Evolutionary conservation across 1,140 invertebrate species (phyloP).

Genomic region (Cecropterus lyciades): DNA sequence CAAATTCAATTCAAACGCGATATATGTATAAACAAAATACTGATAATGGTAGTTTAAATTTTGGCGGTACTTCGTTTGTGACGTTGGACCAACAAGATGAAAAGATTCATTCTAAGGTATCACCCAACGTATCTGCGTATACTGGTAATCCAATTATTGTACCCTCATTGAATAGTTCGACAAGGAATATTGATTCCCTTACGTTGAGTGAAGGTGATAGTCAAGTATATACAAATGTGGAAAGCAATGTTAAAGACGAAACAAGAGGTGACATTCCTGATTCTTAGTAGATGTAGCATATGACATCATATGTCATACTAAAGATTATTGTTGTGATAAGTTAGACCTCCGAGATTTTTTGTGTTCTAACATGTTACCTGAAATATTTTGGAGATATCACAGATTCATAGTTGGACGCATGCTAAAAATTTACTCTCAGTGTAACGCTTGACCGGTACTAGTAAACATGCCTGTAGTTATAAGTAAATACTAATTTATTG

Average conservation of each 20-base stretch:
- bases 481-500: no score
- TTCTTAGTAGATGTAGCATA: not conserved
- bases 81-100: not conserved
- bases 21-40: conserved; percentile 10
- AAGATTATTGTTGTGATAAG: no score
- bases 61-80: not conserved
- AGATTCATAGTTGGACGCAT: no score
- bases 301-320: no score
- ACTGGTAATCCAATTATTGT: conserved; percentile 16
- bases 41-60: not conserved
- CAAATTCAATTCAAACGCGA: conserved; percentile 5
- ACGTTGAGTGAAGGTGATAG: not conserved
- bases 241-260: not conserved
- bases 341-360: no score
- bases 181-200: not conserved
- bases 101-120: not conserved
- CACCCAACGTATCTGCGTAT: conserved; percentile 1
- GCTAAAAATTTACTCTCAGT: no score
- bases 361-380: no score
- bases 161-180: not conserved
- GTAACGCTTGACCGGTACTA: no score
- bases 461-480: no score
- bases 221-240: not conserved
- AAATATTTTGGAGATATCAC: no score
- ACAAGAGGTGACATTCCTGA: not conserved